Base-by-base conservation (phyloP, 2,113 vertebrate genomes). In the Trematocara macrostoma region DNA sequence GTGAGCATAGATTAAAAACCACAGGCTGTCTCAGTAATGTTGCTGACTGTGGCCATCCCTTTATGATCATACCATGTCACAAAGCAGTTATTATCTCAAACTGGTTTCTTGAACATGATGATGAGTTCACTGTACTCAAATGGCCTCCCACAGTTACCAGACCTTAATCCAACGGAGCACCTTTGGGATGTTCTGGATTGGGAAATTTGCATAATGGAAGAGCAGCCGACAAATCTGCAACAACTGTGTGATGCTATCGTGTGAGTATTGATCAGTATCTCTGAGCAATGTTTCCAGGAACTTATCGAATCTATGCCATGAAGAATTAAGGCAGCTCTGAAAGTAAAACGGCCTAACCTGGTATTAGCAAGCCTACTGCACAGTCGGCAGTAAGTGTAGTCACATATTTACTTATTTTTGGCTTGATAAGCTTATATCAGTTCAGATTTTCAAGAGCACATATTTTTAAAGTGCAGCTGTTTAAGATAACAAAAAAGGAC, bases 51-150 rank as follows among this genome's bases (percentile, higher is more conserved):
- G 64, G 38, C 12, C 7, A 45, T 45, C 67, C 20, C 67, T 45
- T 71, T 71, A 71, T 45, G 67, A 45, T 45, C 67, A 71, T 71
- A 15, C 20, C 38, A 26, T 26, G 38, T 71, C 67, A 71, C 38
- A 71, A 71, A 71, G 40, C 38, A 45, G 38, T 26, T 42, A 71
- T 71, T 15, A 71, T 71, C 38, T 45, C 64, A 71, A 71, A 45
- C 67, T 29, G 40, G 67, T 71, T 71, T 71, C 23, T 45, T 26
- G 67, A 67, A 67, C 18, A 64, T 12, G 34, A 55, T 26, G 20
- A 64, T 64, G 34, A 67, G 59, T 67, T 67, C 61, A 38, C 61
- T 67, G 61, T 67, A 67, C 2, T 67, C 11, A 3, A 38, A 67
- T 67, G 61, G 6, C 40, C 61, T 38, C 34, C 12, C 8, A 4